Evolutionary conservation across 2,797 vertebrate genomes (phyloP).

Genomic region (Enteromius argenteus): DNA sequence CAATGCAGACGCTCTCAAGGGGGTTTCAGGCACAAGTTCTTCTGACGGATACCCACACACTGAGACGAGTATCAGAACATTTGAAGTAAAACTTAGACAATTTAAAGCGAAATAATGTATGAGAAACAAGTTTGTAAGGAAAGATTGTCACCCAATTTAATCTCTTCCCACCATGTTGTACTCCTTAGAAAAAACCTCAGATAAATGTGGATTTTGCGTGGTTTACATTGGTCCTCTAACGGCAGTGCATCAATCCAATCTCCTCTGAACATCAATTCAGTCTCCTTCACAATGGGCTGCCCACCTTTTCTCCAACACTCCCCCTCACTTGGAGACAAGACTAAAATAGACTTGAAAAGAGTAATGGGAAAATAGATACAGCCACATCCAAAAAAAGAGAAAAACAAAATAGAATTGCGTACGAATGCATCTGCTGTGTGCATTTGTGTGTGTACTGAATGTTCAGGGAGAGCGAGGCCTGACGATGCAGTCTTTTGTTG

Average conservation of each 20-base stretch:
- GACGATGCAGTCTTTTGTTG: conserved; percentile 54
- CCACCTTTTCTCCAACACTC: conserved; percentile 36
- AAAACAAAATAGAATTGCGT: conserved; percentile 46
- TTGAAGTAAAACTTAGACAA: not conserved
- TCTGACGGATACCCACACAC: not conserved
- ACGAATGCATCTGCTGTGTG: conserved; percentile 20
- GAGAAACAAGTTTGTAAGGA: conserved; percentile 14
- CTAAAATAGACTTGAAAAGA: conserved; percentile 60
- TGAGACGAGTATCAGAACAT: conserved; percentile 15
- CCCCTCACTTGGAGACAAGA: conserved; percentile 57
- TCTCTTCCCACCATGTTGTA: not conserved
- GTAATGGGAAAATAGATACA: conserved; percentile 47
- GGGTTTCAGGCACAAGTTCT: conserved; percentile 9
- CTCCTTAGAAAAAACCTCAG: not conserved
- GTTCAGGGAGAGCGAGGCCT: conserved; percentile 42
- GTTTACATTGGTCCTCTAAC: conserved; percentile 37
- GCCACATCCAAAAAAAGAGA: conserved; percentile 14
- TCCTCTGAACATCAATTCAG: conserved; percentile 45
- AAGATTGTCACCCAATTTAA: not conserved
- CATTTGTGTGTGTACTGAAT: conserved; percentile 47
- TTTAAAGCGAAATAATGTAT: conserved; percentile 8
- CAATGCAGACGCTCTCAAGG: conserved; percentile 12
- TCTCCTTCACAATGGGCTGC: conserved; percentile 54
- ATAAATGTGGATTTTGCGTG: not conserved
- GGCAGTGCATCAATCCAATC: conserved; percentile 27